Base-by-base conservation (phyloP, 2,113 vertebrate species). In the Larimichthys crocea region DNA sequence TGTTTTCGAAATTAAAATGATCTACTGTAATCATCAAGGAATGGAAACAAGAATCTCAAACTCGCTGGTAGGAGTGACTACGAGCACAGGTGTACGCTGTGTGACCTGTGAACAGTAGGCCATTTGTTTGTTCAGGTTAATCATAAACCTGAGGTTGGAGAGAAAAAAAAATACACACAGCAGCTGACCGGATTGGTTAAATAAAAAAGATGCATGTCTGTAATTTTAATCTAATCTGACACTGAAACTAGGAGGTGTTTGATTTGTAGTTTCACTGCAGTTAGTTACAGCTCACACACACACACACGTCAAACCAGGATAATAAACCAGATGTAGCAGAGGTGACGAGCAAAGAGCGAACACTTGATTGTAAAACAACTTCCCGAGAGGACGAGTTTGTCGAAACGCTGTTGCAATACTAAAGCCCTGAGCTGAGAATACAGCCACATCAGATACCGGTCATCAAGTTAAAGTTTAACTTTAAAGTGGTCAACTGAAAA, bases 121-220 rank as follows among this genome's bases (percentile, higher is more conserved):
- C 24, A 3, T 48, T 72, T 91, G 75, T 82, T 86, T 80, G 81
- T 75, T 11, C 29, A n/a, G 10, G 91, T 92, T 92, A 91, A 92
- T 92, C 29, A 93, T 92, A 59, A 92, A 91, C 90, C 19, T 0
- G 46, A 80, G 9, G 14, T 44, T 19, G 2, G 9, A 3, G 17
- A 24, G 44, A 63, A 35, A 35, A 35, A 2, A 16, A 29, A 53
- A 40, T 40, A 9, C 35, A 20, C 7, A 50, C 57, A 61, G n/a
- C 2, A 15, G 55, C 40, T 42, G 59, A 79, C 11, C 26, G 68
- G 64, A 63, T 56, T 0, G 11, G 14, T 61, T 35, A 76, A 68
- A 80, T 66, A 73, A 72, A 74, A 16, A 12, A 29, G 59, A 24
- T 53, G n/a, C 20, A 62, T 24, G 48, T 10, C 26, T 48, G 3